These are phyloP conservation scores for Dasyurus viverrinus DNA, from an alignment of 2,113 vertebrate genomes.

Conservation along the genomic window DNA sequence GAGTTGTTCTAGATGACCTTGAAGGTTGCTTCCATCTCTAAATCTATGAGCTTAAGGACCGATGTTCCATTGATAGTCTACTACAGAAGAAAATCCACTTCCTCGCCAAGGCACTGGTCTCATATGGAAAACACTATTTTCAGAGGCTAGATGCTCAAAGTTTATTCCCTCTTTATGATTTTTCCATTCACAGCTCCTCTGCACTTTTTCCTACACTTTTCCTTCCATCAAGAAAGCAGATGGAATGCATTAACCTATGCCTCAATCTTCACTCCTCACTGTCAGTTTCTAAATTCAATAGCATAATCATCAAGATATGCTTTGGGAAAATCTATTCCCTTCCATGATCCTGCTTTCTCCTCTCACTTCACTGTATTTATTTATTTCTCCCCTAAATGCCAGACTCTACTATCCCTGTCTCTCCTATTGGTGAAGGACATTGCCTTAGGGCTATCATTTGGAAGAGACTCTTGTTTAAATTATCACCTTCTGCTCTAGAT, in stretches of 20 bases:
- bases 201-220: not conserved
- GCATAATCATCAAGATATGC: not conserved
- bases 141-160: not conserved
- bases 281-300: constrained; percentile 2
- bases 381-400: constrained; percentile 13
- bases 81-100: not conserved
- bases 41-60: not conserved
- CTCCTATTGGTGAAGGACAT: not conserved
- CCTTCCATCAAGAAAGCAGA: not conserved
- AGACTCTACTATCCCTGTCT: not conserved
- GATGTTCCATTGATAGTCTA: not conserved
- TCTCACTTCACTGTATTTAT: constrained; percentile 5
- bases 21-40: not conserved
- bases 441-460: constrained; percentile 31
- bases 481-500: not conserved
- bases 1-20: not conserved
- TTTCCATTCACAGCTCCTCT: not conserved
- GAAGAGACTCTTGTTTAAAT: constrained; percentile 16
- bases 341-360: not conserved
- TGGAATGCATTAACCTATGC: not conserved
- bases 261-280: not conserved
- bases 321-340: constrained; percentile 1
- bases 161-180: not conserved
- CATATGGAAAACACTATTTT: not conserved
- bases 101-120: not conserved